phyloP scores from a whole-genome alignment of 2,888 invertebrate genomes.

The Nomada lathburiana region DNA sequence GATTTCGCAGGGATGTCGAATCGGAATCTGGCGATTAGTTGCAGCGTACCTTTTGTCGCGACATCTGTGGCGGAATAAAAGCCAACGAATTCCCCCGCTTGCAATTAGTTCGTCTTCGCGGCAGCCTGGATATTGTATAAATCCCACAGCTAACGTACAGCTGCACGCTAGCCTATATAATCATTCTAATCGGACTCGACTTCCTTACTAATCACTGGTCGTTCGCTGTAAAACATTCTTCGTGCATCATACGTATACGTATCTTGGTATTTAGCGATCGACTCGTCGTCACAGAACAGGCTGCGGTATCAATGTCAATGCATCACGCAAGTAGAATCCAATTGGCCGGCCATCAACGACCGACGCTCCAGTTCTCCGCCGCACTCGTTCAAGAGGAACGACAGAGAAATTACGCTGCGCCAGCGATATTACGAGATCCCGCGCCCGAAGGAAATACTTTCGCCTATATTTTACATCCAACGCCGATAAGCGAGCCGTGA shows the following conservation, averaged over 20 bases:
- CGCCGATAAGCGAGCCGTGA: slow-evolving; percentile 46
- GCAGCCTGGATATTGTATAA: too few relatives aligned
- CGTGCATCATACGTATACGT: too few relatives aligned
- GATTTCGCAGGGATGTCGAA: background rate
- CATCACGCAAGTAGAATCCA: background rate
- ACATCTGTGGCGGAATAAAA: background rate
- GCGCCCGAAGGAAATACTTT: slow-evolving; percentile 47
- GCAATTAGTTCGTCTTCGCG: too few relatives aligned
- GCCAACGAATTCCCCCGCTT: background rate
- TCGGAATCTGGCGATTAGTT: background rate
- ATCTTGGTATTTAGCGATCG: background rate
- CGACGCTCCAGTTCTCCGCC: slow-evolving; percentile 32
- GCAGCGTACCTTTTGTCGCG: background rate
- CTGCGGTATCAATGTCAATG: background rate
- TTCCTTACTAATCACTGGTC: too few relatives aligned
- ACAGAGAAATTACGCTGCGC: slow-evolving; percentile 15
- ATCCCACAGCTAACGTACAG: too few relatives aligned
- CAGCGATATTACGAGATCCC: slow-evolving; percentile 30
- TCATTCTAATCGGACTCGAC: too few relatives aligned
- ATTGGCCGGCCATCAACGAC: background rate
- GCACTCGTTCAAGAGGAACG: slow-evolving; percentile 6
- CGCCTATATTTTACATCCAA: slow-evolving; percentile 43
- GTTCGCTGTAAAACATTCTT: too few relatives aligned
- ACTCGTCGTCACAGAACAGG: background rate
- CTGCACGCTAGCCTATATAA: too few relatives aligned